Evolutionary conservation across 37 sponge, comb jelly and placozoan genomes (phyloP), one percentile per base, ranked within the genome.

Genomic region (Halichondria panicea): DNA sequence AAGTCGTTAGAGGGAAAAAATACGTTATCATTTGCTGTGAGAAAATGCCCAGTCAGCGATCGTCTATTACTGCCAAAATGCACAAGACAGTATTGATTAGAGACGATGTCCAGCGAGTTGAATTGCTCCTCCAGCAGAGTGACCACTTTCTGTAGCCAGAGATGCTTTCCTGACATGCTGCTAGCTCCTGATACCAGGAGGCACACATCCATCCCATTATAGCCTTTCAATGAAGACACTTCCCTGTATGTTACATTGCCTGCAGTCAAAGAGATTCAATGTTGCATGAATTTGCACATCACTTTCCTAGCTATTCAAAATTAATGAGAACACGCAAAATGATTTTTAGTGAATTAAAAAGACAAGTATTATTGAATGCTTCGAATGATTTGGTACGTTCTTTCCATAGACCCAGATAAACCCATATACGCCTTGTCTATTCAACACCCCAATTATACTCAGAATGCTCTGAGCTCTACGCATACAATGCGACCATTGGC

Each of bases 61-160:
- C 32, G 36, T 3, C 48, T 44, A 32, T 68, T 18, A 9, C 68
- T 74, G 31, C 80, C 80, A 86, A 86, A 86, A 50, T 68, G 72
- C 9, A 79, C 74, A 0, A 86, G 48, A 50, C 80, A 72, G 71
- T 78, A 86, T 33, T 80, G 53, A 56, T 86, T 86, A 25, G 39
- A 34, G 1, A 7, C 85, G 18, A 85, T 71, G 7, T 68, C 74
- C 2, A 22, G 40, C 2, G 15, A 12, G 59, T 42, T 41, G 19
- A 86, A 68, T 7, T 43, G 34, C 7, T 46, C 46, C 24, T 86
- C 80, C 7, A 86, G 36, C 7, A 40, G 4, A 42, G 66, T 50
- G 15, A 79, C 75, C 9, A 59, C 50, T 11, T 44, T 66, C 48
- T 86, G 86, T 7, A 74, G 65, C 86, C 86, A 86, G 1, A 45